Conservation (phyloP, 2,888 invertebrate species). For the Hemistola chrysoprasaria region DNA sequence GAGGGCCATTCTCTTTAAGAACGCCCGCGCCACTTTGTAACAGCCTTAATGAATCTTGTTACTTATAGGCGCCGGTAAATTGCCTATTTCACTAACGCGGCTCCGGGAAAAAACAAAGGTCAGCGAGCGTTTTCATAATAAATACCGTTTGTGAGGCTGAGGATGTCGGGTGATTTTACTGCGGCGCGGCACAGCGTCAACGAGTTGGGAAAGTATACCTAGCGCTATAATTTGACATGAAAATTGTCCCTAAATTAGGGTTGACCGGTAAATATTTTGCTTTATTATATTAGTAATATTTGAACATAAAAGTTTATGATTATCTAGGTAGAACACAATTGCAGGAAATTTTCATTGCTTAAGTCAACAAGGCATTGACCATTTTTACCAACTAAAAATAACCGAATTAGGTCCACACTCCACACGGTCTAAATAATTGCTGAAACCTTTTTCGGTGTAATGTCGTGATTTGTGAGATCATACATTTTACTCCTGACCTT, state of each 20-base stretch:
- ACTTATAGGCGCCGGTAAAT: conserved; percentile 80
- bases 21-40: conserved; percentile 80
- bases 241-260: no score
- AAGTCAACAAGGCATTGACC: no score
- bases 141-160: conserved; percentile 35
- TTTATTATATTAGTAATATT: no score
- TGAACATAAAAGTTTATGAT: no score
- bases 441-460: conserved; percentile 1
- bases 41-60: conserved; percentile 81
- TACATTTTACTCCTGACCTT: neutral
- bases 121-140: conserved; percentile 50
- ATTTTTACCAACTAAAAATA: no score
- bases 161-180: conserved; percentile 34
- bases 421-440: no score
- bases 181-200: conserved; percentile 18
- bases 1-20: conserved; percentile 81
- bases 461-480: neutral
- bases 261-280: no score
- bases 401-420: no score
- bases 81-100: conserved; percentile 72
- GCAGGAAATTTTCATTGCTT: no score
- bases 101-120: conserved; percentile 57
- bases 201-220: conserved; percentile 25
- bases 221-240: no score
- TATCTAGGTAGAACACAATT: no score